Base-by-base conservation (phyloP, 2,888 invertebrate species). In the Andrena chrysosceles region DNA sequence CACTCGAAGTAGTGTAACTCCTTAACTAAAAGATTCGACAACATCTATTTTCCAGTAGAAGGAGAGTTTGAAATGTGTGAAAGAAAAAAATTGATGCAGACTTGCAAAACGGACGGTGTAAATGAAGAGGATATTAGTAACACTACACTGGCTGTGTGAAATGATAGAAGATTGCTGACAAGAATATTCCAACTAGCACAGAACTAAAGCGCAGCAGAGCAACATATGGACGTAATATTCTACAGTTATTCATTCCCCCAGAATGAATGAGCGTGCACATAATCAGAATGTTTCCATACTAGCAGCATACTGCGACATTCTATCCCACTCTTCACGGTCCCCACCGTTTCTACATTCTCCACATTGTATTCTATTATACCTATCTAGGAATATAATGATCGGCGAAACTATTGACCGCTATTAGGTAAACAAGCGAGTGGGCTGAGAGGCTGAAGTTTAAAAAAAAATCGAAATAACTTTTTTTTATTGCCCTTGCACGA, bases 271-370 rank as follows among this genome's bases (percentile, higher is more conserved):
- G 16, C 62, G 62, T 35, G 62, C 10, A 31, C 20, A 20, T 20
- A 35, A 63, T 63, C 35, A 20, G 31, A 63, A 20, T 63, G 62
- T 20, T 63, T 63, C 20, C 35, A 35, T 10, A 26, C n/a, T 35
- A 35, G 16, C 23, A 35, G 31, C 20, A n/a, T 10, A 2, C 16
- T 35, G 20, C 20, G 16, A 31, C 33, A 7, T 23, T 63, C 35
- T 63, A 63, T 35, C 8, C 10, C 35, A n/a, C 31, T 7, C 16
- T 35, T 10, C 13, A 4, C 29, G 59, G 59, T 29, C 10, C 13
- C 13, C 26, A 33, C 29, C 16, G 20, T n/a, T 56, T 20, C 23
- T 10, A 16, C 20, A 4, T 35, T 20, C 31, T 20, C 35, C 42
- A 42, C 13, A 42, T 16, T 42, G 16, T 5, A 1, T 16, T 4